phyloP scores from a whole-genome alignment of 2,797 vertebrate species.

The Capromys pilorides region DNA sequence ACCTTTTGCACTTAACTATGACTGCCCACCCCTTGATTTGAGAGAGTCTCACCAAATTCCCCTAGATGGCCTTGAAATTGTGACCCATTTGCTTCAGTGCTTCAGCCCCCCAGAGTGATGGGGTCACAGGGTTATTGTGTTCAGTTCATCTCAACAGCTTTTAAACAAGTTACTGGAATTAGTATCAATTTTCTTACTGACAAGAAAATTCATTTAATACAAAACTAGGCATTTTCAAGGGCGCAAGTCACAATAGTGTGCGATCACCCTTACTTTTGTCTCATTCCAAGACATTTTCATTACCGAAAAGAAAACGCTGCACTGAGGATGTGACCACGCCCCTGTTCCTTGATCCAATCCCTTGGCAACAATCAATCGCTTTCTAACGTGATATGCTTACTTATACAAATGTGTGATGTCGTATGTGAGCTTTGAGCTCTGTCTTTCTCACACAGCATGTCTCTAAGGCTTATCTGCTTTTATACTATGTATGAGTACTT shows the following conservation, averaged over 20 bases:
- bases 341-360: neutral
- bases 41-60: neutral
- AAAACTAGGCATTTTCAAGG: neutral
- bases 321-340: neutral
- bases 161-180: neutral
- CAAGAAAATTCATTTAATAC: neutral
- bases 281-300: neutral
- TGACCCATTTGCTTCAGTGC: neutral
- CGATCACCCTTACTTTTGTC: neutral
- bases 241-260: neutral
- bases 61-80: neutral
- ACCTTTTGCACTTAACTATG: neutral
- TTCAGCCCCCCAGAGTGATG: neutral
- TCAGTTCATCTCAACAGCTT: neutral
- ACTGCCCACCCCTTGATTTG: neutral
- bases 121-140: neutral
- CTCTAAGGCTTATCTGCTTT: neutral
- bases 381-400: neutral
- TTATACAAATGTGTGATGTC: neutral
- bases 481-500: neutral
- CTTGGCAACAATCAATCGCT: neutral
- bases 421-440: neutral
- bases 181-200: neutral
- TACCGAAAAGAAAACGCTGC: neutral
- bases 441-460: neutral